phyloP scores from a whole-genome alignment of 2,797 vertebrate species.

The Clamator glandarius region DNA sequence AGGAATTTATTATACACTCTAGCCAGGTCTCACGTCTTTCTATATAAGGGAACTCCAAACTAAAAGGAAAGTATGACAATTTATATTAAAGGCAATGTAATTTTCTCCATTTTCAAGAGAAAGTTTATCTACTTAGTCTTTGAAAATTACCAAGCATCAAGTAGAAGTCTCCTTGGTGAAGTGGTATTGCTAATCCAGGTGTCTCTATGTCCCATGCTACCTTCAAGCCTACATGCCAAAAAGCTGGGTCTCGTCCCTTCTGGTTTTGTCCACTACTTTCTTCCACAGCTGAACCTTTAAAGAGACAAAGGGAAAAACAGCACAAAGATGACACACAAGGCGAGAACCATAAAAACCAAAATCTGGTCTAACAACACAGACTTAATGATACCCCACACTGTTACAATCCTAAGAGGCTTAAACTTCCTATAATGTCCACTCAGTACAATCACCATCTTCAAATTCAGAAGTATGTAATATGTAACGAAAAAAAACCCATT shows the following conservation, averaged over 20 bases:
- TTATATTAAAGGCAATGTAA: neutral
- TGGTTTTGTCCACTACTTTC: constrained; percentile 68
- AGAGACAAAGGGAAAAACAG: neutral
- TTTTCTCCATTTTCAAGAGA: neutral
- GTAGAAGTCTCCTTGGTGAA: constrained; percentile 94
- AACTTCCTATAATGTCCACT: neutral
- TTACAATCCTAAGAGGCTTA: neutral
- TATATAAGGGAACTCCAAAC: neutral
- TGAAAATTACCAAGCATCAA: constrained; percentile 92
- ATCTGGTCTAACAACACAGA: neutral
- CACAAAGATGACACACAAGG: neutral
- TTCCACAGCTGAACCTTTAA: constrained; percentile 42
- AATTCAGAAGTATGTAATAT: neutral
- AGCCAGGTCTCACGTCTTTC: neutral
- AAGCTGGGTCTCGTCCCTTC: constrained; percentile 79
- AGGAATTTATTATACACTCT: neutral
- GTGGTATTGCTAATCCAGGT: constrained; percentile 90
- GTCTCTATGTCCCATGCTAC: constrained; percentile 98
- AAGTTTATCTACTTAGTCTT: neutral
- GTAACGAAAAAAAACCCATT: neutral
- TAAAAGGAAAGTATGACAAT: neutral
- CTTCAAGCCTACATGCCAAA: constrained; percentile 93
- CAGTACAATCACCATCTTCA: neutral
- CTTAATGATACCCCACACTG: neutral
- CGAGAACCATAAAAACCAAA: neutral